phyloP scores from a whole-genome alignment of 2,113 vertebrate species.

The Mobula birostris region DNA sequence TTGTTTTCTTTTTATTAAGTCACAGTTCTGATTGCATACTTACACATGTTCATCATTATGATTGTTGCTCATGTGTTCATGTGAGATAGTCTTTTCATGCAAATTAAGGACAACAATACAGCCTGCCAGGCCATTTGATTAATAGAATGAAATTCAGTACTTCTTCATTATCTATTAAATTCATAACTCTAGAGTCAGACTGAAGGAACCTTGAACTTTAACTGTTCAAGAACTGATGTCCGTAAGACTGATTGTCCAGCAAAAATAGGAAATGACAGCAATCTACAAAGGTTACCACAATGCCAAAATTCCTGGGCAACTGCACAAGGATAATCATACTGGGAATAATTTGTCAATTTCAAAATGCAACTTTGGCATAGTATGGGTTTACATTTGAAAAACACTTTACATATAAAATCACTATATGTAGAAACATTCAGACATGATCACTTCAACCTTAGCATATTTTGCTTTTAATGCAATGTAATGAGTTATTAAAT shows the following conservation, averaged over 20 bases:
- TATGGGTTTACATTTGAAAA: neutral
- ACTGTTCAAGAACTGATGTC: constrained; percentile 18
- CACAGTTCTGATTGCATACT: neutral
- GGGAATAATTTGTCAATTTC: neutral
- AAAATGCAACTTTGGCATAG: too few species aligned
- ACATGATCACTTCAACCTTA: neutral
- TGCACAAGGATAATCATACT: constrained; percentile 2
- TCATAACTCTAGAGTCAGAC: constrained; percentile 1
- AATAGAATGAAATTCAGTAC: constrained; percentile 25
- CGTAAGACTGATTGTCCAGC: neutral
- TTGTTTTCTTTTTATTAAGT: neutral
- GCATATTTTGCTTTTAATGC: neutral
- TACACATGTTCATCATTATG: neutral
- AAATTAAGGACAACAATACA: neutral
- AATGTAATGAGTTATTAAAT: neutral
- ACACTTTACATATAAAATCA: neutral
- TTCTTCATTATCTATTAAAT: constrained; percentile 1
- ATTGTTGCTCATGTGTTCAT: neutral
- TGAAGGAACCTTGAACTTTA: constrained; percentile 25
- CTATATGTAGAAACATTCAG: neutral
- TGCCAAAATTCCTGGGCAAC: neutral
- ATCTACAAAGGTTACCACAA: constrained; percentile 15
- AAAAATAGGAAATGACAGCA: constrained; percentile 6
- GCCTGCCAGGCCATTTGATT: neutral
- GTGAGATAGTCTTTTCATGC: neutral